Conservation (phyloP, 2,113 vertebrate genomes). For the Trachemys scripta region DNA sequence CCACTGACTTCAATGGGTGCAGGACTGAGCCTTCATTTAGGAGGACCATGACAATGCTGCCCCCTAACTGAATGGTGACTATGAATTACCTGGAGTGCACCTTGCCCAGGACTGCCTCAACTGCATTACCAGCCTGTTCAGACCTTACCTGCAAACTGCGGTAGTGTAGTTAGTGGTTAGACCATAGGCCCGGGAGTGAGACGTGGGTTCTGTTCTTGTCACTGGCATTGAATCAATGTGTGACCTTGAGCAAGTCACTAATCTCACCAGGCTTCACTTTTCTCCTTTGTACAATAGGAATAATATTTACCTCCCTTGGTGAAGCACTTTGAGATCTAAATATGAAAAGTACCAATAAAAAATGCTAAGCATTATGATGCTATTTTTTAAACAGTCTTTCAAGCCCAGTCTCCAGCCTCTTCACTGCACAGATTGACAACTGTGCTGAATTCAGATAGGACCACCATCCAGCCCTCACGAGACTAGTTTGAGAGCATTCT, state of each 20-base stretch:
- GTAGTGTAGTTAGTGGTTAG: background rate
- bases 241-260: background rate
- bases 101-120: background rate
- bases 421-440: background rate
- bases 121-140: background rate
- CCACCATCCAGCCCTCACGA: background rate
- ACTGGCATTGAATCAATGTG: background rate
- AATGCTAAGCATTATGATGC: constrained; percentile 23
- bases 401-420: constrained; percentile 15
- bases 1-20: background rate
- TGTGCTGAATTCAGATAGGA: constrained; percentile 14
- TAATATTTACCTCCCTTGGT: background rate
- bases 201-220: background rate
- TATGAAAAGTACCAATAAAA: background rate
- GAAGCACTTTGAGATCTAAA: background rate
- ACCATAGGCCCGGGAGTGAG: background rate
- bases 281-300: background rate
- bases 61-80: background rate
- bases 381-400: constrained; percentile 54
- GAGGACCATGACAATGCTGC: constrained; percentile 1
- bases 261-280: background rate
- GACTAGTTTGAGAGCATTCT: background rate
- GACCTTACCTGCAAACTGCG: background rate
- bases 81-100: background rate
- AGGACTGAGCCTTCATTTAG: background rate